Evolutionary conservation across 2,797 vertebrate genomes (phyloP).

Genomic region (Pipistrellus pipistrellus): DNA sequence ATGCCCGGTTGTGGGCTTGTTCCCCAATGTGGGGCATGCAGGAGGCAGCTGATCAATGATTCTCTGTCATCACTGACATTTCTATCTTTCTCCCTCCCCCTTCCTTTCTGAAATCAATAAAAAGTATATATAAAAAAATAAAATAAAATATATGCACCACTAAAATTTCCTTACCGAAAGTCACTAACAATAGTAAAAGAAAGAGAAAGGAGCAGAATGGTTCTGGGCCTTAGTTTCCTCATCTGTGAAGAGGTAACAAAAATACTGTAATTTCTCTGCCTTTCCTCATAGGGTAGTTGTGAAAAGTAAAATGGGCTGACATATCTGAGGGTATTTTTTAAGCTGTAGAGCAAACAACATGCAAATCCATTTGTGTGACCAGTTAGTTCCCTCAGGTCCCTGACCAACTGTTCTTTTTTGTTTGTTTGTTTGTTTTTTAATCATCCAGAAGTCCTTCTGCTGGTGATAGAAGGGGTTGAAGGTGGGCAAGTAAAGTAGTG

Average conservation of each 20-base stretch:
- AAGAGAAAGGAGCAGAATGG: not conserved
- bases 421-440: not conserved
- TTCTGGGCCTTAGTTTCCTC: not conserved
- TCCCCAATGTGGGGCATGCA: no score
- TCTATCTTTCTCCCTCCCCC: no score
- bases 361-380: not conserved
- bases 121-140: no score
- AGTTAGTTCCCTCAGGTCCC: not conserved
- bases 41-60: no score
- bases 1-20: no score
- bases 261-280: not conserved
- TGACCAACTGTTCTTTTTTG: fast-evolving
- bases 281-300: not conserved
- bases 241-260: conserved; percentile 9
- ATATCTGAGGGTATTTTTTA: not conserved
- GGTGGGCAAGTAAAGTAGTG: not conserved
- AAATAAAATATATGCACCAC: not conserved
- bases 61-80: no score
- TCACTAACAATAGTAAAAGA: not conserved
- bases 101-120: no score
- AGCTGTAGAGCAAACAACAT: not conserved
- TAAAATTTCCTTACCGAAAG: not conserved
- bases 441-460: not conserved
- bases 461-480: not conserved
- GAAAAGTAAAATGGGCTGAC: not conserved